These are phyloP conservation scores for human DNA, from an alignment of 2,113 vertebrate species.

Conservation along the genomic window DNA sequence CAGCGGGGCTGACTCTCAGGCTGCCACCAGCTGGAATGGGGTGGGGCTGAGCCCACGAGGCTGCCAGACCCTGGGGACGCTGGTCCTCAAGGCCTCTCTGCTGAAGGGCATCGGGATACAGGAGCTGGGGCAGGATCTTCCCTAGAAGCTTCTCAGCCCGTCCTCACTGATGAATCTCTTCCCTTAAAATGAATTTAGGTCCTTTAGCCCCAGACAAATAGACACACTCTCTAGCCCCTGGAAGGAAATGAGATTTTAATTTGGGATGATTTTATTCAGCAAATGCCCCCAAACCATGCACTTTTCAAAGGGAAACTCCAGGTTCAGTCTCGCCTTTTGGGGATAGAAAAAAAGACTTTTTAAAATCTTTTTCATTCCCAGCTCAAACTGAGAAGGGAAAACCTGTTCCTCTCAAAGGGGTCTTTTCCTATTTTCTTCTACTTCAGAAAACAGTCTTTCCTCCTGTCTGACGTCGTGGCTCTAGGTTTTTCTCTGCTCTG, in stretches of 20 bases:
- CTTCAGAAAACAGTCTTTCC: neutral
- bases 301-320: constrained; percentile 52
- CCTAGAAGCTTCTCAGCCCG: neutral
- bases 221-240: constrained; percentile 2
- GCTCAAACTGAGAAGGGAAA: neutral
- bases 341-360: neutral
- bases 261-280: constrained; percentile 56
- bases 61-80: neutral
- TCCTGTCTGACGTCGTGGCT: neutral
- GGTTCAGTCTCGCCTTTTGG: neutral
- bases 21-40: neutral
- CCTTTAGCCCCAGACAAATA: constrained; percentile 57
- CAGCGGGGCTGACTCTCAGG: neutral
- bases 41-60: fast-evolving
- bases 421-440: constrained; percentile 1
- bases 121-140: neutral
- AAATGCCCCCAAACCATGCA: constrained; percentile 49
- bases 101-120: neutral
- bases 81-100: neutral
- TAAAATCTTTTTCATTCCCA: neutral
- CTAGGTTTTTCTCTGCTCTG: neutral
- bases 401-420: neutral
- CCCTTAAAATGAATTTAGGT: constrained; percentile 27
- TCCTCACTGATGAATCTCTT: neutral
- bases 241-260: constrained; percentile 65